These are phyloP conservation scores for Entomyzon cyanotis DNA, from an alignment of 2,113 vertebrate species.

Conservation along the genomic window DNA sequence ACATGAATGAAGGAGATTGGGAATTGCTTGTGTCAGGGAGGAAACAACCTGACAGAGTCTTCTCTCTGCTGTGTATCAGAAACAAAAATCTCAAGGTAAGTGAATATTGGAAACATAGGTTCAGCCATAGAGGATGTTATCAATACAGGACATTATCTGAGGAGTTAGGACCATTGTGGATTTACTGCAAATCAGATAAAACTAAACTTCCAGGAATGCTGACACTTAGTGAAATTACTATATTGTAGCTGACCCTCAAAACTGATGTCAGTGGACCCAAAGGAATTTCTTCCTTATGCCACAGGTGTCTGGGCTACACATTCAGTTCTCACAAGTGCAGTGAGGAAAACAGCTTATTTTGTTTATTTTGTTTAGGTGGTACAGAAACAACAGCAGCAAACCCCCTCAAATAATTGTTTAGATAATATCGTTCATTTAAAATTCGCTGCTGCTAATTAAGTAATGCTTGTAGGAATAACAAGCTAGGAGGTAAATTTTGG, in stretches of 20 bases:
- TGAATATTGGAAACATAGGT: neutral
- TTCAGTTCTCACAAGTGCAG: neutral
- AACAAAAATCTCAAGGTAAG: neutral
- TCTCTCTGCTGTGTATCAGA: neutral
- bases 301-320: neutral
- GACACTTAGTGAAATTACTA: neutral
- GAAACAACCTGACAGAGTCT: neutral
- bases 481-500: slow-evolving; percentile 38
- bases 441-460: slow-evolving; percentile 41
- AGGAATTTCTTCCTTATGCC: neutral
- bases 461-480: neutral
- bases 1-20: neutral
- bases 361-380: neutral
- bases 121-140: neutral
- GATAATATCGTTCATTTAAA: neutral
- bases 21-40: neutral
- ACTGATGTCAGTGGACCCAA: neutral
- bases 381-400: neutral
- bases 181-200: neutral
- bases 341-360: neutral
- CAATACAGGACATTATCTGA: neutral
- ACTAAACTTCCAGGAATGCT: neutral
- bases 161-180: neutral
- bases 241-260: neutral
- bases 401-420: neutral